Conservation (phyloP, 2,888 invertebrate genomes). For the Rhogogaster chlorosoma region DNA sequence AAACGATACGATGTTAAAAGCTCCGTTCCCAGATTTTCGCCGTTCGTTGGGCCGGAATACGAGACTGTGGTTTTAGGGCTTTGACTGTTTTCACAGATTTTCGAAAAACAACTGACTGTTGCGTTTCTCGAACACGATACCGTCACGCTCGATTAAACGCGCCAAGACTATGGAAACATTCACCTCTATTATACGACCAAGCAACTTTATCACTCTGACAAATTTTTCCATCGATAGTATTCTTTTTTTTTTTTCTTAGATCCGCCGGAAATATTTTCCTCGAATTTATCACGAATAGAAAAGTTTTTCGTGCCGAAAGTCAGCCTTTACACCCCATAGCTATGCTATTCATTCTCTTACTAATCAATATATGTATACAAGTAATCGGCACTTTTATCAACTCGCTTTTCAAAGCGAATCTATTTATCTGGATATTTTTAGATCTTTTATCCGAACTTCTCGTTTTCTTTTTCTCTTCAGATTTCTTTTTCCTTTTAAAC, state of each 20-base stretch:
- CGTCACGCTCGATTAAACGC: constrained; percentile 39
- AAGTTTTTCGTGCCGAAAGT: neutral
- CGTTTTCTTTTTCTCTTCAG: neutral
- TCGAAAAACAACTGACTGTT: constrained; percentile 40
- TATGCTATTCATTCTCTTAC: neutral
- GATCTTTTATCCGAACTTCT: neutral
- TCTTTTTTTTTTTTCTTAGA: neutral
- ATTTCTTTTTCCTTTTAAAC: neutral
- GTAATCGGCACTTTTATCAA: neutral
- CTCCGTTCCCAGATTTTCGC: constrained; percentile 20
- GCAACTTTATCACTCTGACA: neutral
- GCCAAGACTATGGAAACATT: neutral
- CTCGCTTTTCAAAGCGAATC: neutral
- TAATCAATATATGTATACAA: neutral
- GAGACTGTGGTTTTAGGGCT: constrained; percentile 27
- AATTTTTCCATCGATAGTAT: neutral
- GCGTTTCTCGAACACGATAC: neutral
- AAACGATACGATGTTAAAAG: constrained; percentile 40
- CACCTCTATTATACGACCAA: neutral
- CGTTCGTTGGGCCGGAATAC: constrained; percentile 21
- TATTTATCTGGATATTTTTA: neutral
- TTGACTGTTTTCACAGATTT: constrained; percentile 41
- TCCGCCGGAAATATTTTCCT: neutral
- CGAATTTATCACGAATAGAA: neutral
- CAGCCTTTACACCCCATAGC: neutral